phyloP scores from a whole-genome alignment of 2,113 vertebrate genomes.

The Pelvicachromis taeniatus region DNA sequence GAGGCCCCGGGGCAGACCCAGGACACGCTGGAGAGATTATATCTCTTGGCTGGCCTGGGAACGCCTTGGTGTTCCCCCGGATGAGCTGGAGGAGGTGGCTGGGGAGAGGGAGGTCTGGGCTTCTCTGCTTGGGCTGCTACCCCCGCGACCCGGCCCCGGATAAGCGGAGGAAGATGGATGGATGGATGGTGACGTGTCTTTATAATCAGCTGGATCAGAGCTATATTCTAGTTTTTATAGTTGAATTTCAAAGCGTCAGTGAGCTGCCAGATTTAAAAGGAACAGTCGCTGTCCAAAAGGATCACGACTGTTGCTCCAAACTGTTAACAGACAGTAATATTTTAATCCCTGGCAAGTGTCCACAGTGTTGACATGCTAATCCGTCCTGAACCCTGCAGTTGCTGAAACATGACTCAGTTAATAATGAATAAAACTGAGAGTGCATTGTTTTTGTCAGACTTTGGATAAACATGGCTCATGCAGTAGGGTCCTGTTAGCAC shows the following conservation, averaged over 20 bases:
- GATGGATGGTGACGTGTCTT: too few relatives aligned
- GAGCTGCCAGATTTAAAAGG: not conserved
- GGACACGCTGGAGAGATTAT: too few relatives aligned
- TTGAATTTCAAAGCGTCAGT: not conserved
- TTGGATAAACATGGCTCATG: not conserved
- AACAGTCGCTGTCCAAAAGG: not conserved
- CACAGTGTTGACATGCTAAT: not conserved
- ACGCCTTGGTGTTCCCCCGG: too few relatives aligned
- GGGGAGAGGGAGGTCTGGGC: too few relatives aligned
- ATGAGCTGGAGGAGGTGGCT: too few relatives aligned
- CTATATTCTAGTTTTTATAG: not conserved
- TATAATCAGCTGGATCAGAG: not conserved
- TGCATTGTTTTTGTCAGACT: not conserved
- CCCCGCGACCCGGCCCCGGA: too few relatives aligned
- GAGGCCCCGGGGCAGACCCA: too few relatives aligned
- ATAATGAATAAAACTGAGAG: not conserved
- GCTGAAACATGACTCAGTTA: not conserved
- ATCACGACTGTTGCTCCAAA: not conserved
- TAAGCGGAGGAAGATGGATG: too few relatives aligned
- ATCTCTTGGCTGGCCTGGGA: too few relatives aligned
- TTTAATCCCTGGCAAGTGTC: conserved; percentile 4
- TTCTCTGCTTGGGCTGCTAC: too few relatives aligned
- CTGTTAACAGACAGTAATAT: not conserved
- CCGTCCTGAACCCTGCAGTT: not conserved
- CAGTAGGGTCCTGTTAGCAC: not conserved